Percentiles rank a stretch among this genome's conserved stretches.
phyloP scores from a whole-genome alignment of 2,113 vertebrate genomes.

The Xiphophorus maculatus region DNA sequence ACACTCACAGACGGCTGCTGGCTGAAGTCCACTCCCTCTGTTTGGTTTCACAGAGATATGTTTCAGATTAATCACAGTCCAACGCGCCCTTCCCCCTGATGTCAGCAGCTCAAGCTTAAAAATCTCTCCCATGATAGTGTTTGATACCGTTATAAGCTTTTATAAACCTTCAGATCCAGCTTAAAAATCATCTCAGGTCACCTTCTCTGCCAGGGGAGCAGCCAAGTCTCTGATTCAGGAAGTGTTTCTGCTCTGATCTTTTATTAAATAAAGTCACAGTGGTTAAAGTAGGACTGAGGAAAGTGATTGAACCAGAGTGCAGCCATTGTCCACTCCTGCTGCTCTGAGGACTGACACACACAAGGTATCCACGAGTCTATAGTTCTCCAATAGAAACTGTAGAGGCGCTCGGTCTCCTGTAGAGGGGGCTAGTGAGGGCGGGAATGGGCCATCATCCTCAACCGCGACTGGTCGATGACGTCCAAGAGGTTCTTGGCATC shows the following conservation, averaged over 20 bases:
- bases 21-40: constrained; percentile 17
- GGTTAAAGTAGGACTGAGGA: constrained; percentile 44
- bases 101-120: constrained; percentile 1
- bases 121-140: not conserved
- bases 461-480: constrained; percentile 95
- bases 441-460: constrained; percentile 90
- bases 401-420: constrained; percentile 16
- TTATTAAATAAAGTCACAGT: constrained; percentile 68
- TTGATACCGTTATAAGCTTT: not conserved
- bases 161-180: constrained; percentile 1
- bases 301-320: constrained; percentile 29
- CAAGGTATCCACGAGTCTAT: constrained; percentile 35
- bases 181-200: constrained; percentile 12
- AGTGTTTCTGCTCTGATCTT: constrained; percentile 59
- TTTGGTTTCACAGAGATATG: constrained; percentile 51
- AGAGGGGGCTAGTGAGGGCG: constrained; percentile 83
- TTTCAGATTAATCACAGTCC: constrained; percentile 30
- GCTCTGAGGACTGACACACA: constrained; percentile 18
- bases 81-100: constrained; percentile 1
- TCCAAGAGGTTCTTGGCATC: constrained; percentile 98
- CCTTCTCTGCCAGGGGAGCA: constrained; percentile 42
- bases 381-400: constrained; percentile 26
- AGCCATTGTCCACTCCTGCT: constrained; percentile 33
- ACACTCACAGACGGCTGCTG: constrained; percentile 14
- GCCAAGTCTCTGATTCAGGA: constrained; percentile 68